These are phyloP conservation scores for Esox niger DNA, from an alignment of 2,113 vertebrate species.

Conservation along the genomic window DNA sequence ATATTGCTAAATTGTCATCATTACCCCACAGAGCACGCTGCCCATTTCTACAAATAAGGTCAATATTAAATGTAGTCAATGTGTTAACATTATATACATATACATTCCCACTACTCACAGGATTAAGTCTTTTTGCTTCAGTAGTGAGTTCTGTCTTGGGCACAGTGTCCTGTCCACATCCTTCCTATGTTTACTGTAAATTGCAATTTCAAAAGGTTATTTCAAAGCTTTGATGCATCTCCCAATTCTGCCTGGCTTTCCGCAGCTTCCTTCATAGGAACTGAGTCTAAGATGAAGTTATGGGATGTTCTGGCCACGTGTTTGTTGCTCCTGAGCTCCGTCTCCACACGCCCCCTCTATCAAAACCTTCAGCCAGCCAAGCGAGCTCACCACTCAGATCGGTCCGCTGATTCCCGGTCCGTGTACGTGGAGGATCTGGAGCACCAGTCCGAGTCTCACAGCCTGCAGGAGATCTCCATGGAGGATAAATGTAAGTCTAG, in stretches of 20 bases:
- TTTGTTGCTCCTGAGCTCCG: conserved; percentile 95
- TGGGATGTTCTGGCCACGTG: conserved; percentile 97
- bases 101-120: background rate
- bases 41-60: background rate
- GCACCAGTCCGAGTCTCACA: conserved; percentile 63
- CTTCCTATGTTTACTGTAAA: background rate
- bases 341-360: conserved; percentile 87
- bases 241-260: background rate
- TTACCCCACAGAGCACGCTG: background rate
- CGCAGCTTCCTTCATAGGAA: conserved; percentile 89
- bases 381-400: conserved; percentile 64
- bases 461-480: conserved; percentile 64
- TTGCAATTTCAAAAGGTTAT: background rate
- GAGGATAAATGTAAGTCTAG: conserved; percentile 71
- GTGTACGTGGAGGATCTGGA: conserved; percentile 69
- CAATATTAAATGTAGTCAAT: conserved; percentile 1
- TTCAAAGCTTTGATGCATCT: background rate
- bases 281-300: conserved; percentile 99
- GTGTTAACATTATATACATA: background rate
- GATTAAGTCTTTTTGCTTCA: background rate
- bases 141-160: background rate
- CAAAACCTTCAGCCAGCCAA: conserved; percentile 78
- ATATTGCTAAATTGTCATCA: conserved; percentile 46
- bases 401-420: conserved; percentile 75
- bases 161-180: background rate